Conservation (phyloP, 2,888 invertebrate species). For the Hypomecis atomaria region DNA sequence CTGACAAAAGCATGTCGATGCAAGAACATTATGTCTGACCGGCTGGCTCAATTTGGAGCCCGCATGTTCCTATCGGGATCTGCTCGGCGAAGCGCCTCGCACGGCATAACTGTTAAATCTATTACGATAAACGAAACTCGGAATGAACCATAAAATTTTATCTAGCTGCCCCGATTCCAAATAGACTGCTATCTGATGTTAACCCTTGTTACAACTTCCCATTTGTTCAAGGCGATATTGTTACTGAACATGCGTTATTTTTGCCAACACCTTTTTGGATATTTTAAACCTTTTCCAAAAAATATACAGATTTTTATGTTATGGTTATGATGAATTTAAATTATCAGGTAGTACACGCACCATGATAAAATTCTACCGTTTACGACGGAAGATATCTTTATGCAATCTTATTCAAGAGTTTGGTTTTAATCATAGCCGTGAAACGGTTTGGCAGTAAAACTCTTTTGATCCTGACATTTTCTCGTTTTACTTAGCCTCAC, state of each 20-base stretch:
- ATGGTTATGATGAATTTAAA: too few relatives aligned
- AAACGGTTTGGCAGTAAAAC: too few relatives aligned
- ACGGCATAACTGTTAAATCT: slow-evolving; percentile 55
- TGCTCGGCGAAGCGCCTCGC: slow-evolving; percentile 53
- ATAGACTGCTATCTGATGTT: slow-evolving; percentile 47
- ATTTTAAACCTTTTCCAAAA: too few relatives aligned
- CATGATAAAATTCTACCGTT: too few relatives aligned
- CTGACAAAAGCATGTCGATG: slow-evolving; percentile 78
- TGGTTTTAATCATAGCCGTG: too few relatives aligned
- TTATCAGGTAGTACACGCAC: too few relatives aligned
- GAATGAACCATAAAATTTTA: slow-evolving; percentile 59
- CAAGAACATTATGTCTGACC: slow-evolving; percentile 74
- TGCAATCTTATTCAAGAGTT: too few relatives aligned
- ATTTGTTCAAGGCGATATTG: slow-evolving; percentile 46
- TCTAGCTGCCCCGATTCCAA: slow-evolving; percentile 51
- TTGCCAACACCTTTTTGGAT: slow-evolving; percentile 3
- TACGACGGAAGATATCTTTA: too few relatives aligned
- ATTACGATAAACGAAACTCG: slow-evolving; percentile 58
- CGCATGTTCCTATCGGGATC: slow-evolving; percentile 67
- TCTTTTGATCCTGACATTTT: too few relatives aligned
- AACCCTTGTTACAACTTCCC: slow-evolving; percentile 47
- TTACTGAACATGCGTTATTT: slow-evolving; percentile 33
- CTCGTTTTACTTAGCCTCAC: too few relatives aligned
- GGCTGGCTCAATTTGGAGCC: slow-evolving; percentile 74
- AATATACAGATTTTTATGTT: too few relatives aligned